A percentile compares a stretch with the other conserved stretches of the same genome.
phyloP scores from a whole-genome alignment of 2,797 vertebrate species.

The Jordanella pulchra region DNA sequence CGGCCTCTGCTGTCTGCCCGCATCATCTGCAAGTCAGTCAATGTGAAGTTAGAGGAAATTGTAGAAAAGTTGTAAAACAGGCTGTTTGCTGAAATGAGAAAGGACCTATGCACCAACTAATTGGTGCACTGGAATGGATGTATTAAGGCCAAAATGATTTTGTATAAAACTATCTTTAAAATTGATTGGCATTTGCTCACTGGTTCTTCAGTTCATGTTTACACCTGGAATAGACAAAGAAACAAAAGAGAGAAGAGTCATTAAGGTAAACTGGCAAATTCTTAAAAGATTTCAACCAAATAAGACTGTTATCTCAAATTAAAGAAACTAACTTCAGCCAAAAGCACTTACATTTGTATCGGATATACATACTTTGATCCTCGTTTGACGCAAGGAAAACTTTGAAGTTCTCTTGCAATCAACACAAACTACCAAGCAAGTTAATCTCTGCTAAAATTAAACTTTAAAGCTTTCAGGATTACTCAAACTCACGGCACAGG shows the following conservation, averaged over 20 bases:
- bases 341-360: neutral
- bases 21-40: slow-evolving; percentile 76
- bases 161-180: slow-evolving; percentile 7
- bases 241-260: slow-evolving; percentile 7
- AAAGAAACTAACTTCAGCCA: neutral
- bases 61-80: slow-evolving; percentile 1
- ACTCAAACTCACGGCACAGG: slow-evolving; percentile 17
- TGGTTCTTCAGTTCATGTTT: slow-evolving; percentile 22
- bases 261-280: neutral
- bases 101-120: slow-evolving; percentile 14
- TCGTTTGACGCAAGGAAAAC: slow-evolving; percentile 4
- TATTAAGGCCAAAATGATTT: slow-evolving; percentile 42
- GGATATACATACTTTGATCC: neutral
- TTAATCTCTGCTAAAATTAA: neutral
- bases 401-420: neutral
- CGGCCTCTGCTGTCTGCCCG: slow-evolving; percentile 88
- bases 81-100: slow-evolving; percentile 19
- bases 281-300: neutral
- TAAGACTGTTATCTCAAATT: neutral
- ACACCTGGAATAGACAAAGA: slow-evolving; percentile 41
- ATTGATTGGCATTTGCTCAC: slow-evolving; percentile 23
- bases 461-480: neutral
- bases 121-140: slow-evolving; percentile 37
- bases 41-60: slow-evolving; percentile 14
- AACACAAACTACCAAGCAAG: slow-evolving; percentile 12